Base-by-base conservation (phyloP, 2,797 vertebrate genomes). In the Microtus obscurus region DNA sequence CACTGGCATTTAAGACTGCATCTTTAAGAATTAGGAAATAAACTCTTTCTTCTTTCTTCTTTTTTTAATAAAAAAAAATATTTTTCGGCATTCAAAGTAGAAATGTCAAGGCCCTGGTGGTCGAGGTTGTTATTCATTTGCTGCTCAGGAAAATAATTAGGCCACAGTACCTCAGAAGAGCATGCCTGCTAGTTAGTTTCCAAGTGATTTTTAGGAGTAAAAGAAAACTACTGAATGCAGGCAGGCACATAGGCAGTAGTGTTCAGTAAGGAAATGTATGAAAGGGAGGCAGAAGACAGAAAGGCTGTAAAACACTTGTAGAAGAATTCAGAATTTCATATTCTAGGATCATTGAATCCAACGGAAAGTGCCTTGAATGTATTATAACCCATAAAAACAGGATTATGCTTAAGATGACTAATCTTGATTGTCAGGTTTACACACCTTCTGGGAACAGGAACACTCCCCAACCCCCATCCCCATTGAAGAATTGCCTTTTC, bases 11-110 rank as follows among this genome's bases (percentile, higher is more conserved):
- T 63, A 71, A 91, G 56, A 82, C 56, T 12, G 0, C 2, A 65
- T 27, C 74, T 81, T 29, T 93, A 73, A 93, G 65, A 87, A 86
- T 86, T 45, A 91, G 40, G 53, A 89, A 79, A 16, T 65, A 82
- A 61, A 40, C 37, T 31, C 8, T 19, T 51, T 31, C 45, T 63
- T 9, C 29, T 21, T 59, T 59, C 56, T 65, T 31, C 51, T 69
- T 23, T 43, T 43, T 73, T 93, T 59, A 43, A 74, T 43, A 40
- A 1, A 45, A 85, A 85, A 65, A 31, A 23, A 27, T 43, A 48
- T 29, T 31, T 93, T 95, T 87, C 48, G 82, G 29, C 83, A 90
- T 93, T 21, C 40, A 37, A 23, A 91, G 43, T 95, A 71, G 37
- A 93, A 82, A 61, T 89, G 9, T 40, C n/a, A 53, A 48, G 31